phyloP scores from a whole-genome alignment of 1,140 invertebrate genomes.

The Macrosteles quadrilineatus region DNA sequence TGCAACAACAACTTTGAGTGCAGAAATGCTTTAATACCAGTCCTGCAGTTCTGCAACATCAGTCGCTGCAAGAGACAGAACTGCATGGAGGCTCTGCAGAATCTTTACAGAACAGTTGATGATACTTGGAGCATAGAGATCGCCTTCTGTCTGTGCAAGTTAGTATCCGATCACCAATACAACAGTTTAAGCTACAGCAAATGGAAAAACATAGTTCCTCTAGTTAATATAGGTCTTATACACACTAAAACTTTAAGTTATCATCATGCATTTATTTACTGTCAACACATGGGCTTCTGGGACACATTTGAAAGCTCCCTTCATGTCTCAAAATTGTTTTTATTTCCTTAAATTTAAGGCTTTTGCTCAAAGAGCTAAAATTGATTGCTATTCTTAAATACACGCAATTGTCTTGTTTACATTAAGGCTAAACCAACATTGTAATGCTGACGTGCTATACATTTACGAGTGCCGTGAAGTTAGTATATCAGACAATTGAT shows the following conservation, averaged over 20 bases:
- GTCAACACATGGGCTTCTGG: too few relatives aligned
- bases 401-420: too few relatives aligned
- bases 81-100: conserved; percentile 84
- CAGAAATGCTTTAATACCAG: conserved; percentile 70
- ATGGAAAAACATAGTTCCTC: not conserved
- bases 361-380: too few relatives aligned
- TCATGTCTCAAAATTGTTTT: too few relatives aligned
- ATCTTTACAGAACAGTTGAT: conserved; percentile 77
- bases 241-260: not conserved
- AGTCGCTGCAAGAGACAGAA: conserved; percentile 75
- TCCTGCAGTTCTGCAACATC: conserved; percentile 77
- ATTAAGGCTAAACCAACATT: too few relatives aligned
- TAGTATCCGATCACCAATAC: conserved; percentile 55
- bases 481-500: too few relatives aligned
- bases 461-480: too few relatives aligned
- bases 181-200: conserved; percentile 6
- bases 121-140: conserved; percentile 82
- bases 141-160: conserved; percentile 92
- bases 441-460: too few relatives aligned
- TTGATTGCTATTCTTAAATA: too few relatives aligned
- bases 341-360: too few relatives aligned
- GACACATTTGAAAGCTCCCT: too few relatives aligned
- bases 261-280: too few relatives aligned
- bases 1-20: conserved; percentile 78
- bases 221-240: not conserved